Conservation (phyloP, 64 coral and sea anemone species). For the Acropora yongei region DNA sequence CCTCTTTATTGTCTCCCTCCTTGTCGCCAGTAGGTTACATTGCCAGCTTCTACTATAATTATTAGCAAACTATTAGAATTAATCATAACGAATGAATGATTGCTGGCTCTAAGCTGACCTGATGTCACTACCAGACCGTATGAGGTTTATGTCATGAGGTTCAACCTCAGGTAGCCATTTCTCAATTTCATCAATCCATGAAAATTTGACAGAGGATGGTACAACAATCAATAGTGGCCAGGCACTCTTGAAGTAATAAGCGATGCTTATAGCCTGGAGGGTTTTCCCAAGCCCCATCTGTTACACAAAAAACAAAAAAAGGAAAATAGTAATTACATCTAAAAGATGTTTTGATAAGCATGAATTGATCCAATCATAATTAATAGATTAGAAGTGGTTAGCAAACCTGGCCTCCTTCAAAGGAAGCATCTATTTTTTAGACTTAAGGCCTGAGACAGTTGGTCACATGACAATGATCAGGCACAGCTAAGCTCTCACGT, state of each 20-base stretch:
- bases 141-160: slow-evolving; percentile 87
- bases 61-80: too few relatives aligned
- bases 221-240: slow-evolving; percentile 95
- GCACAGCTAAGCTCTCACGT: too few relatives aligned
- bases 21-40: too few relatives aligned
- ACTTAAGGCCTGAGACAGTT: too few relatives aligned
- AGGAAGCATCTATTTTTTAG: too few relatives aligned
- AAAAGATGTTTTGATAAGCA: too few relatives aligned
- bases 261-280: slow-evolving; percentile 92
- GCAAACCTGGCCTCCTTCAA: too few relatives aligned
- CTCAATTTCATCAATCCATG: slow-evolving; percentile 99
- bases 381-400: too few relatives aligned
- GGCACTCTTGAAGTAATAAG: slow-evolving; percentile 90
- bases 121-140: slow-evolving; percentile 90
- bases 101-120: slow-evolving; percentile 17
- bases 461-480: too few relatives aligned
- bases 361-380: too few relatives aligned
- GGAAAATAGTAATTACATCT: neutral
- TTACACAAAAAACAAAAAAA: neutral
- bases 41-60: too few relatives aligned
- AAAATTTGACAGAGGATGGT: slow-evolving; percentile 95
- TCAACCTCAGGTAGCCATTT: slow-evolving; percentile 96
- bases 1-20: too few relatives aligned
- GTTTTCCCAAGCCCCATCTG: slow-evolving; percentile 99
- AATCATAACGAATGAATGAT: neutral